Conservation (phyloP, 30 jellyfish, hydroid and myxozoan genomes). For the Aurelia sp. region DNA sequence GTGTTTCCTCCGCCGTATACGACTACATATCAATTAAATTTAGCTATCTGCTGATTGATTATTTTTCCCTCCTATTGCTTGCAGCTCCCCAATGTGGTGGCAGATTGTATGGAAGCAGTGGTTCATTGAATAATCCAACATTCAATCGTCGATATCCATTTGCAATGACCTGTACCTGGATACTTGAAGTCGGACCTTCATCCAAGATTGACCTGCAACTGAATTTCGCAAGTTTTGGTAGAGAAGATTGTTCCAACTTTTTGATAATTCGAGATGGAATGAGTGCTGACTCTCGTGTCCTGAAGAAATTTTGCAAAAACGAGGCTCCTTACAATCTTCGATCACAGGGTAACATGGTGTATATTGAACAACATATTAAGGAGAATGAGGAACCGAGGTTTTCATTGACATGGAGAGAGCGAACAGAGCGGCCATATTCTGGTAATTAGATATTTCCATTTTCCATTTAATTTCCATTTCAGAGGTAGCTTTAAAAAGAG, state of each 20-base stretch:
- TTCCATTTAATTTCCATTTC: neutral
- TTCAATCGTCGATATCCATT: slow-evolving; percentile 29
- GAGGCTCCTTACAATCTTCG: slow-evolving; percentile 8
- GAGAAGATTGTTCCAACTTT: slow-evolving; percentile 41
- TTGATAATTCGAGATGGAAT: slow-evolving; percentile 70
- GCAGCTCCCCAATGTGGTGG: slow-evolving; percentile 86
- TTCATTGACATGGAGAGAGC: slow-evolving; percentile 16
- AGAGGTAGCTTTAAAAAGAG: too few species aligned
- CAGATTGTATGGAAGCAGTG: slow-evolving; percentile 59
- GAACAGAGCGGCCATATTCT: slow-evolving; percentile 2
- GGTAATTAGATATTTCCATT: slow-evolving; percentile 2
- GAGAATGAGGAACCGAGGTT: slow-evolving; percentile 9
- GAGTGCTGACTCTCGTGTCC: slow-evolving; percentile 59
- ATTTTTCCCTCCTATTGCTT: too few species aligned
- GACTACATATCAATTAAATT: too few species aligned
- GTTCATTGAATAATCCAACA: slow-evolving; percentile 55
- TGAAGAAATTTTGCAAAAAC: slow-evolving; percentile 55
- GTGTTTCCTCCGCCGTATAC: too few species aligned
- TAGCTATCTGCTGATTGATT: too few species aligned
- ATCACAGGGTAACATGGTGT: slow-evolving; percentile 37
- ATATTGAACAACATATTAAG: slow-evolving; percentile 32
- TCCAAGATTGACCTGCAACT: slow-evolving; percentile 40
- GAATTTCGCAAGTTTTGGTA: slow-evolving; percentile 6
- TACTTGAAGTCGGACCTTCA: slow-evolving; percentile 59
- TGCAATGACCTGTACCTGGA: slow-evolving; percentile 64